Base-by-base conservation (phyloP, 2,113 vertebrate genomes). In the Gymnarchus niloticus region DNA sequence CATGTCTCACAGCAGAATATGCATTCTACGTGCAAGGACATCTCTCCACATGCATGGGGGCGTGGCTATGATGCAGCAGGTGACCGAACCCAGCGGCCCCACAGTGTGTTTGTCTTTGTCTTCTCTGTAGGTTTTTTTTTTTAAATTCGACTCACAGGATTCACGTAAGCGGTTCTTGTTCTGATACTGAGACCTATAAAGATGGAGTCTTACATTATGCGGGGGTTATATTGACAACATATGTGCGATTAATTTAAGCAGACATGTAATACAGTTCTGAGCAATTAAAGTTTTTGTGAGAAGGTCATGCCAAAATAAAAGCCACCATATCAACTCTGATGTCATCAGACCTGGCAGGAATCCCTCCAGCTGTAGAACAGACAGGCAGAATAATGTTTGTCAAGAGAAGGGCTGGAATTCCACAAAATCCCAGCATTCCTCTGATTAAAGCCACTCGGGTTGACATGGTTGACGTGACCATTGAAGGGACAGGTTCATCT, bases 391-490 rank as follows among this genome's bases (percentile, higher is more conserved):
- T 25, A 54, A 69, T 25, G 83, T 56, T 57, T 85, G 80, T 88
- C 61, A 25, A 51, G 46, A 65, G 56, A 56, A 83, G 37, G 80
- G 69, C 76, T 83, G 86, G 78, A 51, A 52, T 83, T 87, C 84
- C 76, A 83, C 85, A 61, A 88, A 90, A 89, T 88, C 88, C 82
- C 86, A 89, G 41, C 85, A 89, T 90, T 91, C 87, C 80, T 88
- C 25, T 87, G 85, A 88, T 90, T 85, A 88, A 49, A 52, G 56
- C 23, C 85, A 61, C 81, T 61, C 49, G 9, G 83, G 19, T 37
- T 54, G 33, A n/a, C 10, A 83, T 87, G 37, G 80, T 3, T 52
- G 86, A 80, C 37, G 25, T 86, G 81, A 28, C 52, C 84, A 85
- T 37, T 86, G 37, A 89, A 56, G 4, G 87, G 77, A 86, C 76